A percentile compares a stretch with the other conserved stretches of the same genome.
Evolutionary conservation across 1,140 invertebrate genomes (phyloP).

Genomic region (Diabrotica undecimpunctata): DNA sequence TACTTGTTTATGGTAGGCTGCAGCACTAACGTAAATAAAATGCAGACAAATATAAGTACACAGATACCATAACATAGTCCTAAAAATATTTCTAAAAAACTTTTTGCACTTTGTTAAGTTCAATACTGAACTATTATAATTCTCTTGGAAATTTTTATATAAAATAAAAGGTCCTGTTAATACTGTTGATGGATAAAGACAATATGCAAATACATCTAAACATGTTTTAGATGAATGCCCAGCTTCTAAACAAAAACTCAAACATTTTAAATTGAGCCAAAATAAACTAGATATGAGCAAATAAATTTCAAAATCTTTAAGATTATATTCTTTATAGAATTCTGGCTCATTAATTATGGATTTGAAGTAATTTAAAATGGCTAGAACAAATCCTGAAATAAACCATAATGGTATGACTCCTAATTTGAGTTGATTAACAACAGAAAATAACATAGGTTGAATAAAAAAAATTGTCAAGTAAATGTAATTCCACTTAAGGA

Average conservation of each 20-base stretch:
- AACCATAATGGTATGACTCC: conserved; percentile 31
- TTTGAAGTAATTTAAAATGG: conserved; percentile 32
- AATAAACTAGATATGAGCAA: conserved; percentile 34
- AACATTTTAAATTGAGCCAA: conserved; percentile 43
- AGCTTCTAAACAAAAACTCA: conserved; percentile 38
- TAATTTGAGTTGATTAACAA: conserved; percentile 22
- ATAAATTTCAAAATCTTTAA: conserved; percentile 30
- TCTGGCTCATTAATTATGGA: conserved; percentile 19
- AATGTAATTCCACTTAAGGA: conserved; percentile 23
- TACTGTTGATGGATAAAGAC: conserved; percentile 75
- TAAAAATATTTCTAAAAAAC: conserved; percentile 54
- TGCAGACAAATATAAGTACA: conserved; percentile 71
- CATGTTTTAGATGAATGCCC: conserved; percentile 24
- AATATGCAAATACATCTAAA: conserved; percentile 62
- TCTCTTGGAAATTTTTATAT: conserved; percentile 62
- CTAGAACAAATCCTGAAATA: conserved; percentile 25
- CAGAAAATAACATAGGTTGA: conserved; percentile 37
- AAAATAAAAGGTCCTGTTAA: conserved; percentile 76
- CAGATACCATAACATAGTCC: conserved; percentile 68
- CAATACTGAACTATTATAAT: conserved; percentile 28
- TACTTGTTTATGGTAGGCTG: conserved; percentile 61
- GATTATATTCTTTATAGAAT: conserved; percentile 20
- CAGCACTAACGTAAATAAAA: conserved; percentile 74
- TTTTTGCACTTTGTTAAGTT: conserved; percentile 46
- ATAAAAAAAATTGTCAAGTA: conserved; percentile 27